Percentiles rank a stretch among this genome's conserved stretches.
Conservation (phyloP, 1,140 invertebrate genomes). For the Drosophila dunni region DNA sequence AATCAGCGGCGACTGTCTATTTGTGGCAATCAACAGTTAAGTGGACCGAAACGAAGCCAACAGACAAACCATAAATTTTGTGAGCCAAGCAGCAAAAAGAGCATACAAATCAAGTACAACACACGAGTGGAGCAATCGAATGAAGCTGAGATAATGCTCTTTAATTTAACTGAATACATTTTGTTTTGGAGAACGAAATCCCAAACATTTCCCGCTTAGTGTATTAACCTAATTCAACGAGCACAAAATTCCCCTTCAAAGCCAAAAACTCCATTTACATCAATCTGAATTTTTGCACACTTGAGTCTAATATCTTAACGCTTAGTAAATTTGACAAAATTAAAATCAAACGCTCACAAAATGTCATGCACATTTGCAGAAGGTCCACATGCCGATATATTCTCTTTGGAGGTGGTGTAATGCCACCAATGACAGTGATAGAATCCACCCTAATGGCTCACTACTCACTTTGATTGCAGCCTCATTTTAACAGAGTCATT, state of each 20-base stretch:
- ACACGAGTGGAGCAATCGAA: not conserved
- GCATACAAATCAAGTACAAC: not conserved
- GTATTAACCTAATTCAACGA: too few species aligned
- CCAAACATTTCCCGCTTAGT: not conserved
- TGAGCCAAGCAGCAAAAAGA: not conserved
- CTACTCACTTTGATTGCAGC: slow-evolving; percentile 53
- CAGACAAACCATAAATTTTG: slow-evolving; percentile 12
- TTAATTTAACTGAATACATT: not conserved
- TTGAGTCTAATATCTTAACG: slow-evolving; percentile 22
- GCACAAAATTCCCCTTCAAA: too few species aligned
- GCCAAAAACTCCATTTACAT: too few species aligned
- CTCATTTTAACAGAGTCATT: slow-evolving; percentile 24
- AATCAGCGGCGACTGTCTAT: slow-evolving; percentile 63
- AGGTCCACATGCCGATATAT: not conserved
- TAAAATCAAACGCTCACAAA: slow-evolving; percentile 49
- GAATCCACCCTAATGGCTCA: slow-evolving; percentile 22
- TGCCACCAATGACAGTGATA: slow-evolving; percentile 37
- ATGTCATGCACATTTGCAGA: slow-evolving; percentile 30
- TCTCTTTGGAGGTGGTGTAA: slow-evolving; percentile 14
- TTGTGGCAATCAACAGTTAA: slow-evolving; percentile 56
- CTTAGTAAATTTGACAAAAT: slow-evolving; percentile 44
- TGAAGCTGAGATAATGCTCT: not conserved
- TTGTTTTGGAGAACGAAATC: not conserved
- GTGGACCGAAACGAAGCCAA: slow-evolving; percentile 27
- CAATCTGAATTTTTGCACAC: not conserved